phyloP scores from a whole-genome alignment of 2,797 vertebrate genomes.

The Kryptopterus vitreolus region DNA sequence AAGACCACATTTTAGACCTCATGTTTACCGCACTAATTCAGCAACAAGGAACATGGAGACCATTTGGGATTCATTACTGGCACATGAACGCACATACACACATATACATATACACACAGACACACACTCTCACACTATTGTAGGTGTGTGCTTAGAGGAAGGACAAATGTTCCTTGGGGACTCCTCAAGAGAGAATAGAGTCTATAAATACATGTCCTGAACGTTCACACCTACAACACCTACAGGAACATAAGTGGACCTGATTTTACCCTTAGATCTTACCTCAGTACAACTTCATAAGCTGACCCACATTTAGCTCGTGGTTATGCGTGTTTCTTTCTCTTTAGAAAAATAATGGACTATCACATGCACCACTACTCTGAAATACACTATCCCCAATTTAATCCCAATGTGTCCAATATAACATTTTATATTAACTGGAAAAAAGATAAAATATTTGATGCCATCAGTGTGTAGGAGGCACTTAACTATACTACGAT shows the following conservation, averaged over 20 bases:
- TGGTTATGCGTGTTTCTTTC: conserved; percentile 1
- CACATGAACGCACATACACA: not conserved
- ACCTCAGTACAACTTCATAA: not conserved
- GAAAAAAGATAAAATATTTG: not conserved
- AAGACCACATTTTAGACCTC: conserved; percentile 3
- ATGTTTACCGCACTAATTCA: not conserved
- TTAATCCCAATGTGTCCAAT: not conserved
- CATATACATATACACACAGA: not conserved
- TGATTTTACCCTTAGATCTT: not conserved
- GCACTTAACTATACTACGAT: not conserved
- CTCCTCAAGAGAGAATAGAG: conserved; percentile 60
- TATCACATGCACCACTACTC: not conserved
- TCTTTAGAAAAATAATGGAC: not conserved
- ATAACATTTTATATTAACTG: not conserved
- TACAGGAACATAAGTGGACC: conserved; percentile 33
- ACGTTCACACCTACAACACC: not conserved
- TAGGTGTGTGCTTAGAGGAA: conserved; percentile 60
- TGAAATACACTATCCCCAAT: not conserved
- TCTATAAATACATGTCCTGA: conserved; percentile 64
- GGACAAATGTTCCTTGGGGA: conserved; percentile 68
- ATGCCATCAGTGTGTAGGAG: not conserved
- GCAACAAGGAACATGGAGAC: not conserved
- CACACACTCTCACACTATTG: conserved; percentile 34
- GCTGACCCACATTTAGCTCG: not conserved
- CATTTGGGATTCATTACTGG: conserved; percentile 11